phyloP scores from a whole-genome alignment of 1,140 invertebrate species.

The Atopsyche davidsoni region DNA sequence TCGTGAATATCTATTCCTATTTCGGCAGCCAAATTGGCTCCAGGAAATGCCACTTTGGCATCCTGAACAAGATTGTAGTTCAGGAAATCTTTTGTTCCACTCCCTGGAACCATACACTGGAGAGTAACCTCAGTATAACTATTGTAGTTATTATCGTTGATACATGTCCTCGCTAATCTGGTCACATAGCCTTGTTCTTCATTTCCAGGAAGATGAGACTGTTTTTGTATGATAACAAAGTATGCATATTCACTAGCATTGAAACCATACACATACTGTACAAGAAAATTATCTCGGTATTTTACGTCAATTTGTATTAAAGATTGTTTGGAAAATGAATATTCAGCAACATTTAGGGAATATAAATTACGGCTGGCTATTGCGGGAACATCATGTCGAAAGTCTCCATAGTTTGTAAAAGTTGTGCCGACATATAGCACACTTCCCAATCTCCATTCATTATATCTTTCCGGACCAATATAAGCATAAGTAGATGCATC shows the following conservation, averaged over 20 bases:
- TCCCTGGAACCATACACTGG: conserved; percentile 59
- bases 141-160: conserved; percentile 89
- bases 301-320: conserved; percentile 88
- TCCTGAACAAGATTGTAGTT: conserved; percentile 89
- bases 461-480: conserved; percentile 84
- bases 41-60: conserved; percentile 76
- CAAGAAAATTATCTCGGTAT: conserved; percentile 89
- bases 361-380: conserved; percentile 81
- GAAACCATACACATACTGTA: conserved; percentile 94
- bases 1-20: conserved; percentile 72
- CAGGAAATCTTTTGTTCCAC: conserved; percentile 45
- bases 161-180: conserved; percentile 84
- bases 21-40: conserved; percentile 70
- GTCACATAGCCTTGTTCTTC: conserved; percentile 87
- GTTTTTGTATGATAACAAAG: conserved; percentile 91
- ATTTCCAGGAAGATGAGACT: conserved; percentile 78
- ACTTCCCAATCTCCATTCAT: conserved; percentile 65
- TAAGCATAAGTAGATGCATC: conserved; percentile 89
- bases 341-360: conserved; percentile 72
- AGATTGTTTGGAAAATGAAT: conserved; percentile 80
- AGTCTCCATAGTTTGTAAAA: conserved; percentile 87
- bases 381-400: conserved; percentile 89
- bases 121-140: conserved; percentile 93
- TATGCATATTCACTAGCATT: conserved; percentile 92
- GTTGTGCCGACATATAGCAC: conserved; percentile 93